A percentile compares a stretch with the other conserved stretches of the same genome.
Evolutionary conservation across 2,797 vertebrate genomes (phyloP).

Genomic region (Pristis pectinata): DNA sequence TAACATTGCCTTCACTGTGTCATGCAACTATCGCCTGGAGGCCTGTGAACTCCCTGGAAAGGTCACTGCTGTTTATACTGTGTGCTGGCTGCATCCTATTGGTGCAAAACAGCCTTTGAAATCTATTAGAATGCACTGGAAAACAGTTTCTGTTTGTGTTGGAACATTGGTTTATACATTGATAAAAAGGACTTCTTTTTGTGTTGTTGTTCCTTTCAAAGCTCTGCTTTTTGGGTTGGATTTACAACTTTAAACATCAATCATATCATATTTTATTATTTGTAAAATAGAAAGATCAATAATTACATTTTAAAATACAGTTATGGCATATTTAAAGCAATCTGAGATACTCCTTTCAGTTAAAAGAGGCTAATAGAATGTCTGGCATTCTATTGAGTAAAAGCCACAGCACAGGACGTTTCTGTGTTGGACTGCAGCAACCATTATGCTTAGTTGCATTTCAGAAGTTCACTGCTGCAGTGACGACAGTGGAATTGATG

Average conservation of each 20-base stretch:
- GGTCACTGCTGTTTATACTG: background rate
- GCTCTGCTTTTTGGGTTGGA: background rate
- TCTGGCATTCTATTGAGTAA: background rate
- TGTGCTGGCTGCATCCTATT: constrained; percentile 6
- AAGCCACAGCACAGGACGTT: background rate
- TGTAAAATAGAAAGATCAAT: background rate
- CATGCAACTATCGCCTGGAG: background rate
- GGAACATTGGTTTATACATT: background rate
- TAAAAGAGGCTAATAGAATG: background rate
- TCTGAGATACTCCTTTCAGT: background rate
- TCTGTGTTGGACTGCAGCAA: background rate
- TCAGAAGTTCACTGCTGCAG: background rate
- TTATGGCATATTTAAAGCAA: background rate
- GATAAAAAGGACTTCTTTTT: background rate
- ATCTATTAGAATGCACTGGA: background rate
- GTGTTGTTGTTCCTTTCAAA: background rate
- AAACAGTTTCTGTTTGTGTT: constrained; percentile 9
- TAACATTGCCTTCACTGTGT: background rate
- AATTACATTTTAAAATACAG: background rate
- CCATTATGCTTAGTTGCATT: background rate
- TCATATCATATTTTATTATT: background rate
- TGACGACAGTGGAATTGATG: background rate
- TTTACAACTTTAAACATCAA: background rate
- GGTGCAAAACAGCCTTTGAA: background rate
- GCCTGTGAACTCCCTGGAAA: background rate